Evolutionary conservation across 2,113 vertebrate species (phyloP).

Genomic region (Actinemys pallida): DNA sequence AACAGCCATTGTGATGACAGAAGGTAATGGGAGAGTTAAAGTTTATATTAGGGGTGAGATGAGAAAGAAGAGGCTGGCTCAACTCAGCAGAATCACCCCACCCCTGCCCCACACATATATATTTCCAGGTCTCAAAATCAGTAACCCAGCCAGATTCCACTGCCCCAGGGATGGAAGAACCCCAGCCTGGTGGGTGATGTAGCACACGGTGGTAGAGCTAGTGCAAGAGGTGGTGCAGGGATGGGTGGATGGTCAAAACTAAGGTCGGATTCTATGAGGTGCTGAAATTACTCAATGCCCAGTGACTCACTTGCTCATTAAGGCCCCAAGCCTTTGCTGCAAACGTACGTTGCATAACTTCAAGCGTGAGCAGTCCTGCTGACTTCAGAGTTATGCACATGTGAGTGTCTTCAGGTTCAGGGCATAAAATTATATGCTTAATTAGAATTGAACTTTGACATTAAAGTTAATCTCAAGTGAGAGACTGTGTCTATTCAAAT

Average conservation of each 20-base stretch:
- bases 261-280: not conserved
- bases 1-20: not conserved
- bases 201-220: not conserved
- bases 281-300: not conserved
- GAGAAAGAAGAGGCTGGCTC: not conserved
- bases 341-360: not conserved
- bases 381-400: not conserved
- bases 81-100: not conserved
- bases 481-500: not conserved
- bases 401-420: not conserved
- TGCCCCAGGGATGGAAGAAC: not conserved
- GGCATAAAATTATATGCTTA: not conserved
- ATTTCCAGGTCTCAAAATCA: not conserved
- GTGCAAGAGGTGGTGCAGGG: slow-evolving; percentile 2
- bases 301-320: not conserved
- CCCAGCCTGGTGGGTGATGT: not conserved
- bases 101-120: not conserved
- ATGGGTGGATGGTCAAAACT: not conserved
- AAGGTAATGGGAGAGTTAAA: accelerated
- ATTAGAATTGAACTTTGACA: not conserved
- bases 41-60: not conserved
- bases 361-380: not conserved
- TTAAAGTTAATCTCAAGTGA: slow-evolving; percentile 33
- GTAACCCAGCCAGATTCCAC: not conserved
- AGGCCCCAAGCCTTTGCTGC: not conserved